Base-by-base conservation (phyloP, 2,888 invertebrate genomes). In the Syrista parreyssii region DNA sequence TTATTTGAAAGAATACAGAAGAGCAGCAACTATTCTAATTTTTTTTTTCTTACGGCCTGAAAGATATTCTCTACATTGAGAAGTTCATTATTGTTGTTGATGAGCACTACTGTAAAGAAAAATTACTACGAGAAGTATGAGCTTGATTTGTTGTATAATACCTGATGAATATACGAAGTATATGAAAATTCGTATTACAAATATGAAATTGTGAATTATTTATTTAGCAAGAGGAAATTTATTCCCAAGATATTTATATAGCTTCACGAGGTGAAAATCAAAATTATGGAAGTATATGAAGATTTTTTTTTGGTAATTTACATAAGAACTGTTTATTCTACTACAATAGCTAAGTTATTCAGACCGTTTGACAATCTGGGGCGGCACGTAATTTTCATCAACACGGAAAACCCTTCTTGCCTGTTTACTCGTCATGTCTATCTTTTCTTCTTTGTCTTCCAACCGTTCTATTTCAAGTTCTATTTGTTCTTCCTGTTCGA, bases 401-500 rank as follows among this genome's bases (percentile, higher is more conserved):
- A 90, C 90, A 80, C 92, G 92, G 55, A 92, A 89, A 12, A 33
- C 31, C 31, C n/a, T 30, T 32, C 32, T 32, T 4, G 31, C 71
- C 6, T 71, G 32, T 23, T 71, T 71, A 31, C 71, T 33, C 33
- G 32, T 71, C 88, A 91, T 79, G 88, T 87, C 80, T 55, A 55
- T 55, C 79, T 81, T 78, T 33, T 88, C 85, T 11, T 1, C 3
- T 23, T 23, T 55, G 6, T 23, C 23, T 11, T 68, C 4, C 4
- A 91, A 92, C n/a, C 78, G 4, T 87, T 94, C 95, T 84, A 96
- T 96, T 89, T 94, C 90, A 73, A 97, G 91, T 86, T 96, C 96
- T 84, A 96, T 94, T 85, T 95, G 91, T 69, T 96, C 96, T 89
- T 96, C 94, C 87, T 96, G 95, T 80, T 97, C 96, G 92, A 97